Conservation (phyloP, 2,888 invertebrate genomes). For the Philonicus albiceps region DNA sequence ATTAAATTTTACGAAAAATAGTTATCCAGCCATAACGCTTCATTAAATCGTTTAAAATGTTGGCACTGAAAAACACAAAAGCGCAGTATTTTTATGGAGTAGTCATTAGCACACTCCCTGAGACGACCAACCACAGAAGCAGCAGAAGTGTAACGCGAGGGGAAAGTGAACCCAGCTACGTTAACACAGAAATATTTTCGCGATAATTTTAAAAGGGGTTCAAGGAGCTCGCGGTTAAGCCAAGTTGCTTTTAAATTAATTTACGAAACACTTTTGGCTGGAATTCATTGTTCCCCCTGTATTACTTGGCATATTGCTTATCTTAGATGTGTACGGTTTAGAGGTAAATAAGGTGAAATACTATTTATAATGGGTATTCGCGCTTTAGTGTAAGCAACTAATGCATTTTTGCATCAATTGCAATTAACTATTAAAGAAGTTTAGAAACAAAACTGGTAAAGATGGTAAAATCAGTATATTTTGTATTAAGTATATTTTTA, state of each 20-base stretch:
- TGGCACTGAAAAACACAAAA: conserved; percentile 8
- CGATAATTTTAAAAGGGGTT: neutral
- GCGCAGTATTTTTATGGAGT: neutral
- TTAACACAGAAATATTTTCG: neutral
- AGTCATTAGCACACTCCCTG: neutral
- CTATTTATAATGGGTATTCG: neutral
- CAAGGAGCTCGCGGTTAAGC: neutral
- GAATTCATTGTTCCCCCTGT: neutral
- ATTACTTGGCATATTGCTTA: neutral
- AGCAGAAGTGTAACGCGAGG: neutral
- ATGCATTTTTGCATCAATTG: neutral
- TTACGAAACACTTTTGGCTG: neutral
- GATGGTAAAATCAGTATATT: too few species aligned
- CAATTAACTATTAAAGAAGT: neutral
- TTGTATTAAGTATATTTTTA: too few species aligned
- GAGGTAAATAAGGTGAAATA: neutral
- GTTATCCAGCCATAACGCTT: conserved; percentile 16
- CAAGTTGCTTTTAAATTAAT: neutral
- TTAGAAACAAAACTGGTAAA: too few species aligned
- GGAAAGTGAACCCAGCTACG: neutral
- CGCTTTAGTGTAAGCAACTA: neutral
- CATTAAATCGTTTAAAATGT: conserved; percentile 25
- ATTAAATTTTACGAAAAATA: neutral
- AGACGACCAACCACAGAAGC: neutral
- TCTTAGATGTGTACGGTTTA: neutral